A percentile compares a stretch with the other conserved stretches of the same genome.
phyloP scores from a whole-genome alignment of 2,113 vertebrate species.

The Kryptolebias marmoratus region DNA sequence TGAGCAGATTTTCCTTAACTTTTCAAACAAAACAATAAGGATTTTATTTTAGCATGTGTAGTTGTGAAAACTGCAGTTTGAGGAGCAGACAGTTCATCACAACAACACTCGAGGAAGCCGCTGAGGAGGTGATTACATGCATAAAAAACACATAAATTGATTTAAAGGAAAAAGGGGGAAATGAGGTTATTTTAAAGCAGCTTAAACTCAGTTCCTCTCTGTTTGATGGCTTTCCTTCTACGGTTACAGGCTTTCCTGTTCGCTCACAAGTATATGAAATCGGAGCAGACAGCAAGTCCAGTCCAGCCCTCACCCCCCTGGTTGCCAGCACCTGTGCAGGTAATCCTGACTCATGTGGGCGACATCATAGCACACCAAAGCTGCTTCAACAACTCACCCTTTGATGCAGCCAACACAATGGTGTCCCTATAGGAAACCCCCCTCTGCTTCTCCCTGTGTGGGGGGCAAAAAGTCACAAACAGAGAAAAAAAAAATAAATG shows the following conservation, averaged over 20 bases:
- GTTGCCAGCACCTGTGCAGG: slow-evolving; percentile 67
- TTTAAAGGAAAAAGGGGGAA: background rate
- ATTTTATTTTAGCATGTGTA: no score
- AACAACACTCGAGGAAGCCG: slow-evolving; percentile 49
- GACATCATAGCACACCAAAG: slow-evolving; percentile 75
- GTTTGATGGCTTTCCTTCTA: slow-evolving; percentile 15
- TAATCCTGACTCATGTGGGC: slow-evolving; percentile 71
- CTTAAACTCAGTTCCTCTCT: slow-evolving; percentile 1
- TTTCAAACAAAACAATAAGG: no score
- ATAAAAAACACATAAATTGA: background rate
- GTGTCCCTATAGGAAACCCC: slow-evolving; percentile 69
- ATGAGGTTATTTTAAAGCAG: background rate
- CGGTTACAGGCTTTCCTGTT: slow-evolving; percentile 29
- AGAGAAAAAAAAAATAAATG: slow-evolving; percentile 28
- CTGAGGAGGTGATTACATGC: slow-evolving; percentile 7
- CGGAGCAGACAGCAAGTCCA: slow-evolving; percentile 52
- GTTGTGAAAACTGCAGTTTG: background rate
- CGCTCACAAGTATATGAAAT: slow-evolving; percentile 62
- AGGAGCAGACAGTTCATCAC: slow-evolving; percentile 24
- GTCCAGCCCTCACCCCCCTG: slow-evolving; percentile 1
- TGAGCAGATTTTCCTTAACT: no score
- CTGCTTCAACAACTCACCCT: slow-evolving; percentile 76
- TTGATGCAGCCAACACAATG: slow-evolving; percentile 79
- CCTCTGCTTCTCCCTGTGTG: slow-evolving; percentile 24
- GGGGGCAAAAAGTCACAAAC: slow-evolving; percentile 13